Conservation (phyloP, 2,888 invertebrate genomes). For the Dyspetes luteomarginatus region DNA sequence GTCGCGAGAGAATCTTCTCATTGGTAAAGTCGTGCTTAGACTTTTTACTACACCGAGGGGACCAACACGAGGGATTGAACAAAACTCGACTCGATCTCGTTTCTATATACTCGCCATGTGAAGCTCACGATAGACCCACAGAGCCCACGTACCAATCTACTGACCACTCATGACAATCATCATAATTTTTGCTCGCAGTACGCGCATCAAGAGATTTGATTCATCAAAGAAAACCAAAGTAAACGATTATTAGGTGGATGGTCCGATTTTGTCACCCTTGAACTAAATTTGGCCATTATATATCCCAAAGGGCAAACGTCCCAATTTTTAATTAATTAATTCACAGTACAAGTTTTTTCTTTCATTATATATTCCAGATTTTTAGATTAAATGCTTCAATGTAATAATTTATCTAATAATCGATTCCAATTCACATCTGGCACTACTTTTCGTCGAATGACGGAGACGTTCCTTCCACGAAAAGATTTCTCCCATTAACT, state of each 20-base stretch:
- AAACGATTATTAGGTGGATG: too few relatives aligned
- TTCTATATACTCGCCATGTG: not conserved
- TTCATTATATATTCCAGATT: too few relatives aligned
- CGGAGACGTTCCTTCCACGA: conserved; percentile 30
- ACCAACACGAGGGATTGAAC: conserved; percentile 2
- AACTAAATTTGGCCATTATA: too few relatives aligned
- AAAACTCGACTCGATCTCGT: conserved; percentile 6
- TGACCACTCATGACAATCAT: conserved; percentile 9
- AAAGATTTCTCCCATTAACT: conserved; percentile 30
- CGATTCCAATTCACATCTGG: conserved; percentile 8
- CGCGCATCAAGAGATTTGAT: too few relatives aligned
- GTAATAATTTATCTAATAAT: too few relatives aligned
- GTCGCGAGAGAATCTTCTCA: conserved; percentile 4
- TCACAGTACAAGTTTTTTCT: too few relatives aligned
- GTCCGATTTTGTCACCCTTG: too few relatives aligned
- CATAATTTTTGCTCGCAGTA: conserved; percentile 1
- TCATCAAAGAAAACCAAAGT: too few relatives aligned
- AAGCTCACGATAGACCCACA: not conserved
- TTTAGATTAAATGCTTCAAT: too few relatives aligned
- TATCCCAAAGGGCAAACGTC: too few relatives aligned
- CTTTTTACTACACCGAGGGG: not conserved
- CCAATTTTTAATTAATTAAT: too few relatives aligned
- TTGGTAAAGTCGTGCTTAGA: conserved; percentile 17
- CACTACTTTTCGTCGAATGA: too few relatives aligned
- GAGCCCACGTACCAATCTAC: conserved; percentile 27